Evolutionary conservation across 2,888 invertebrate species (phyloP).

Genomic region (Periphyllus acericola): DNA sequence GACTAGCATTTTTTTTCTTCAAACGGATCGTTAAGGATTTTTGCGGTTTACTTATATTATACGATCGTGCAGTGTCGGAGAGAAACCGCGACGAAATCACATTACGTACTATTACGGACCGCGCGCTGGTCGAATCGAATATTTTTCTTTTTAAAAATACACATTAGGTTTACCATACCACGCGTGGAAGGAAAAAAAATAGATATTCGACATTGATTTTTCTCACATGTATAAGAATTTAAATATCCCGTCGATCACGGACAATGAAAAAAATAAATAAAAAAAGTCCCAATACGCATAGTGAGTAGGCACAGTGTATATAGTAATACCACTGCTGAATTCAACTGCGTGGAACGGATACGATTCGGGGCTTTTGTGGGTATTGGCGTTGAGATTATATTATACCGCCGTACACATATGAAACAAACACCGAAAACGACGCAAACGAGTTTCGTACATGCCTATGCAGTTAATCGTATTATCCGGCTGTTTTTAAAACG

Average conservation of each 20-base stretch:
- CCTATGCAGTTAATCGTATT: slow-evolving; percentile 8
- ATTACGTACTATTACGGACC: background rate
- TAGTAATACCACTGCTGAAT: slow-evolving; percentile 26
- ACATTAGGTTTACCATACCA: background rate
- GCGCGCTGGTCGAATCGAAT: background rate
- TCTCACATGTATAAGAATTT: background rate
- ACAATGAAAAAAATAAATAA: background rate
- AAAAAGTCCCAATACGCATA: background rate
- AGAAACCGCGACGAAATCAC: slow-evolving; percentile 45
- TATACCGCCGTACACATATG: background rate
- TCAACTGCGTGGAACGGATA: slow-evolving; percentile 52
- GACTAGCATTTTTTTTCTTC: slow-evolving; percentile 18
- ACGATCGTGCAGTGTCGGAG: slow-evolving; percentile 1
- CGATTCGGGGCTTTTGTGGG: slow-evolving; percentile 27
- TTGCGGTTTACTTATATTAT: slow-evolving; percentile 9
- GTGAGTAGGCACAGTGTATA: background rate
- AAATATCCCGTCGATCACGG: slow-evolving; percentile 29
- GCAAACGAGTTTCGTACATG: slow-evolving; percentile 12
- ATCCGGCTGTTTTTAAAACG: slow-evolving; percentile 35
- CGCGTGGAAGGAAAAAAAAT: background rate
- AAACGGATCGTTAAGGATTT: slow-evolving; percentile 37
- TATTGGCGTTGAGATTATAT: slow-evolving; percentile 34
- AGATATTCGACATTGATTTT: slow-evolving; percentile 11
- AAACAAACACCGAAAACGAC: slow-evolving; percentile 19
- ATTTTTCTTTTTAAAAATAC: slow-evolving; percentile 15